Evolutionary conservation across 1,140 invertebrate genomes (phyloP).

Genomic region (Bombus difficillimus): DNA sequence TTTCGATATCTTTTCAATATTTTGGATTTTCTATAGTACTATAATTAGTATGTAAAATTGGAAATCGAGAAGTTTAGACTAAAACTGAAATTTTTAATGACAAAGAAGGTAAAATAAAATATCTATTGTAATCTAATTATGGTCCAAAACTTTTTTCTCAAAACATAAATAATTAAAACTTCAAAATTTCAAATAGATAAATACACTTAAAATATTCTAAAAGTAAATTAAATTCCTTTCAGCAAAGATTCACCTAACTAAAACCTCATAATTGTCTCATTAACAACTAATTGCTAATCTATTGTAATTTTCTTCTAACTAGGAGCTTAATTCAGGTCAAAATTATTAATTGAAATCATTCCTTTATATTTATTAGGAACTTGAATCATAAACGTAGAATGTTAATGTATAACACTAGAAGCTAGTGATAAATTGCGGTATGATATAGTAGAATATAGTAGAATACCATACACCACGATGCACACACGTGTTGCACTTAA

Average conservation of each 20-base stretch:
- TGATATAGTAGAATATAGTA: not conserved
- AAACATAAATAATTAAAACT: not conserved
- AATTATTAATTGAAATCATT: not conserved
- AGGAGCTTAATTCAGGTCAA: not conserved
- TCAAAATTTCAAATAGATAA: not conserved
- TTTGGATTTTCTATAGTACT: not conserved
- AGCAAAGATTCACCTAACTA: not conserved
- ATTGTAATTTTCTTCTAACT: not conserved
- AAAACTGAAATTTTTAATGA: not conserved
- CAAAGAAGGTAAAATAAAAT: not conserved
- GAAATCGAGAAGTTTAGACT: not conserved
- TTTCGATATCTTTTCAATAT: not conserved
- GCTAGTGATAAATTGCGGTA: not conserved
- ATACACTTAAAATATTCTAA: not conserved
- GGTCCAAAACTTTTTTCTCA: not conserved
- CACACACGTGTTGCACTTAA: slow-evolving; percentile 19
- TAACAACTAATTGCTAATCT: not conserved
- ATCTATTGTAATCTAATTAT: not conserved
- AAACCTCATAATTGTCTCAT: not conserved
- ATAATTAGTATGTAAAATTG: not conserved
- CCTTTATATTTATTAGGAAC: not conserved
- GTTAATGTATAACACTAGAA: not conserved
- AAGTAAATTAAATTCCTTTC: not conserved
- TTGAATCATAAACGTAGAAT: not conserved
- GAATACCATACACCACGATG: not conserved